Evolutionary conservation across 2,888 invertebrate genomes (phyloP), one percentile per base, ranked within the genome.

Genomic region (Drosophila siamana): DNA sequence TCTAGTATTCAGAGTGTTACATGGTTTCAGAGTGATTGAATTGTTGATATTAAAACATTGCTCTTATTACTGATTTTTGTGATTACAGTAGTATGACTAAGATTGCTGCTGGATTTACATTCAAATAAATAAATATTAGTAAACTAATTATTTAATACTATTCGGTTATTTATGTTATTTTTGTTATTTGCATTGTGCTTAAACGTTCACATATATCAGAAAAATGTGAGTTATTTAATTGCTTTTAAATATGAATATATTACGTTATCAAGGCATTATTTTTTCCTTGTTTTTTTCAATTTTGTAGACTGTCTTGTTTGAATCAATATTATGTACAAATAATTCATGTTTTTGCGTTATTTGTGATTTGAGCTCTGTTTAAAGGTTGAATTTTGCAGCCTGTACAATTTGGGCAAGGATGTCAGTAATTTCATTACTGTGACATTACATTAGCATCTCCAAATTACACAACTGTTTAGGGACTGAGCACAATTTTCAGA

Each of bases 401-500:
- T 43, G 33, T 38, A 15, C 22, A 36, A 76, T 68, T 75, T 48
- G 50, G 54, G 26, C 28, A 40, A 43, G 46, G 52, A 66, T 73
- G 68, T 66, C 28, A 51, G 74, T 86, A 77, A 86, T 81, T 77
- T 80, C 69, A 81, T 81, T 86, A 77, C 68, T 40, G 52, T 46
- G 69, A 70, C 84, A 83, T 86, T 86, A 74, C 77, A 81, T 86
- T 86, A 83, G 86, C 80, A 86, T 83, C 73, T 83, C 38, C 48
- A 56, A 76, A 76, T 74, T 80, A 73, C 65, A 69, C 74, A 74
- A 63, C 64, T 59, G 66, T 46, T 41, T n/a, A 19, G 15, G 50
- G 46, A 13, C 36, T 33, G 47, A 51, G 54, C 41, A 41, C 72
- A 65, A 48, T 48, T 52, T 71, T 33, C 33, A 7, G 46, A 43